A percentile compares a stretch with the other conserved stretches of the same genome.
Conservation (phyloP, 1,140 invertebrate species). For the Caenorhabditis inopinata region DNA sequence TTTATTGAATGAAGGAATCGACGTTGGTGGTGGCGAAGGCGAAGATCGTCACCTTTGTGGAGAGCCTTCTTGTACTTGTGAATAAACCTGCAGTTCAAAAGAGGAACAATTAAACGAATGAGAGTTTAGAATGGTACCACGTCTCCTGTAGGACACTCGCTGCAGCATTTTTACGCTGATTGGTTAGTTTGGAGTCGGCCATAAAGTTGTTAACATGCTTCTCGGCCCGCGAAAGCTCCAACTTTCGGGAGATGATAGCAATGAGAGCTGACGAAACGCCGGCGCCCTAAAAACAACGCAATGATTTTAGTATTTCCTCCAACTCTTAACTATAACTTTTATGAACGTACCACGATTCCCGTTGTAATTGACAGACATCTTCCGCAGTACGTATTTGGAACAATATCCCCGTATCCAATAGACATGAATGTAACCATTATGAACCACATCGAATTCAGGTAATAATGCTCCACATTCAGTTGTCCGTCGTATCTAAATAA, state of each 20-base stretch:
- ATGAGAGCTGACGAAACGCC: slow-evolving; percentile 65
- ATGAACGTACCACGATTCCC: slow-evolving; percentile 58
- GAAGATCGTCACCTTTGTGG: slow-evolving; percentile 63
- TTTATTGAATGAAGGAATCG: slow-evolving; percentile 65
- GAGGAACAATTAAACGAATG: not conserved
- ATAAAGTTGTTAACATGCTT: slow-evolving; percentile 67
- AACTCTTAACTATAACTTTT: not conserved
- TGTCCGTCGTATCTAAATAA: slow-evolving; percentile 52
- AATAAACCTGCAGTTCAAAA: slow-evolving; percentile 57
- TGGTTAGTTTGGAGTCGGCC: slow-evolving; percentile 66
- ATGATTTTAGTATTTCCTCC: not conserved
- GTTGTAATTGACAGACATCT: slow-evolving; percentile 61
- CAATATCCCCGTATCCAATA: slow-evolving; percentile 65
- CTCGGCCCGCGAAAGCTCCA: slow-evolving; percentile 63
- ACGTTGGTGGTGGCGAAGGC: slow-evolving; percentile 63
- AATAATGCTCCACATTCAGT: slow-evolving; percentile 67
- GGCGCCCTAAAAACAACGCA: slow-evolving; percentile 59
- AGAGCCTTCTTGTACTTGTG: slow-evolving; percentile 62
- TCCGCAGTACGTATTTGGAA: slow-evolving; percentile 63
- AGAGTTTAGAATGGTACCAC: too few relatives aligned
- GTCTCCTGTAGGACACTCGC: slow-evolving; percentile 71
- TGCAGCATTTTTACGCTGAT: slow-evolving; percentile 70
- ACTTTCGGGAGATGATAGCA: slow-evolving; percentile 65
- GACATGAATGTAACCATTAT: slow-evolving; percentile 68
- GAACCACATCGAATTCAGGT: slow-evolving; percentile 71